Evolutionary conservation across 2,797 vertebrate genomes (phyloP), one percentile per base, ranked within the genome.

Genomic region (Moxostoma hubbsi): DNA sequence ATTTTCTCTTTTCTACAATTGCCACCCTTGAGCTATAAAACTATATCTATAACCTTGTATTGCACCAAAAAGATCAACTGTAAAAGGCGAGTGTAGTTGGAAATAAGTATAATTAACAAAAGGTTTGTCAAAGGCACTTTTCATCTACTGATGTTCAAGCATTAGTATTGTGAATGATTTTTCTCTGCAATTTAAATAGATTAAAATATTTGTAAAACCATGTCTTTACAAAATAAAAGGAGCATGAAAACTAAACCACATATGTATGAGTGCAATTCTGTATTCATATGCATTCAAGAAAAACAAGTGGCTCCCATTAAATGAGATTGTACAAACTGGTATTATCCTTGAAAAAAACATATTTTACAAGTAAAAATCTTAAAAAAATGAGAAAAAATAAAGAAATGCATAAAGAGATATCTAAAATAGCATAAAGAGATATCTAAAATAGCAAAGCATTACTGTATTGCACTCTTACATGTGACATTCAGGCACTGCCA

Each of bases 281-380:
- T 36, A 36, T 36, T 36, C 36, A 36, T 36, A 36, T 36, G 36
- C 36, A 36, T 36, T 36, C 6, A 16, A 53, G 4, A 64, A 43
- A 73, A 64, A 79, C 2, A 61, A 53, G 2, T 83, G 80, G 62
- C 85, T 80, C 77, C 51, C 77, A 6, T 36, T 77, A 77, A 78
- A 13, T 59, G 43, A 61, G 54, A 16, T 79, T 79, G 77, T 5
- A 79, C 59, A 73, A 64, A 67, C 24, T 5, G 36, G 36, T 36
- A 36, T 36, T 36, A 36, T 36, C 36, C 15, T 4, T n/a, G 64
- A 53, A 55, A 3, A 57, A 81, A 82, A 82, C n/a, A 47, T n/a
- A 24, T 11, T 51, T 51, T n/a, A 73, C 51, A 79, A 50, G 51
- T 36, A 36, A 4, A 36, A 36, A 36, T 36, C 4, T 4, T 36